phyloP scores from a whole-genome alignment of 2,797 vertebrate species.

The Pipistrellus pipistrellus region DNA sequence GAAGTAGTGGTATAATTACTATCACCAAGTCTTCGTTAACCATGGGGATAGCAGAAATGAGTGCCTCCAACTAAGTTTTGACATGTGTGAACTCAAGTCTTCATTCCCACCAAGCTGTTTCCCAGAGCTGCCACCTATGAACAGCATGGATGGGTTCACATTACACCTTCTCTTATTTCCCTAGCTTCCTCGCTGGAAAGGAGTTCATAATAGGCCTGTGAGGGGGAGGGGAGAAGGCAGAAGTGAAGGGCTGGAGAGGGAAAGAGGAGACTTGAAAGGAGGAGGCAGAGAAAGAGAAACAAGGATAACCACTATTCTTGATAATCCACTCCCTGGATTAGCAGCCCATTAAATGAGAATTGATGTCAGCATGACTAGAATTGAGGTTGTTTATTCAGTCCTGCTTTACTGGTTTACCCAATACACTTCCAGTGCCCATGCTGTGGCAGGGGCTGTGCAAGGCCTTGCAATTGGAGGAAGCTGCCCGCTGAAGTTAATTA shows the following conservation, averaged over 20 bases:
- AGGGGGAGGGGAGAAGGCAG: not conserved
- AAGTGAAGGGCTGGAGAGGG: too few relatives aligned
- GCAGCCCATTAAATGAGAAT: constrained; percentile 39
- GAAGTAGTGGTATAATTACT: not conserved
- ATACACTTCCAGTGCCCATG: not conserved
- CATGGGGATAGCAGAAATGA: not conserved
- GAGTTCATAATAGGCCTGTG: not conserved
- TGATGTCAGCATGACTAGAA: not conserved
- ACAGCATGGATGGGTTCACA: not conserved
- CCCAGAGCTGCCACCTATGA: constrained; percentile 10
- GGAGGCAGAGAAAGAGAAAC: not conserved
- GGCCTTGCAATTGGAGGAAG: not conserved
- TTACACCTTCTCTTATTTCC: constrained; percentile 73
- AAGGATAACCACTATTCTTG: not conserved
- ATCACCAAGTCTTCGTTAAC: not conserved
- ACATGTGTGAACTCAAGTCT: not conserved
- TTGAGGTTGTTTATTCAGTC: not conserved
- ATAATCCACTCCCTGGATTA: constrained; percentile 42
- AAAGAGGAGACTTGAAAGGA: not conserved
- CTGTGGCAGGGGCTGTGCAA: not conserved
- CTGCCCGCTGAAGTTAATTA: not conserved
- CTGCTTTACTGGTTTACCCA: not conserved
- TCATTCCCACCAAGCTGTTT: not conserved
- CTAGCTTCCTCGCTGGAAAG: not conserved
- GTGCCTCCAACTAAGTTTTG: not conserved